Evolutionary conservation across 2,797 vertebrate species (phyloP), one percentile per base, ranked within the genome.

Genomic region (Cyclura pinguis): DNA sequence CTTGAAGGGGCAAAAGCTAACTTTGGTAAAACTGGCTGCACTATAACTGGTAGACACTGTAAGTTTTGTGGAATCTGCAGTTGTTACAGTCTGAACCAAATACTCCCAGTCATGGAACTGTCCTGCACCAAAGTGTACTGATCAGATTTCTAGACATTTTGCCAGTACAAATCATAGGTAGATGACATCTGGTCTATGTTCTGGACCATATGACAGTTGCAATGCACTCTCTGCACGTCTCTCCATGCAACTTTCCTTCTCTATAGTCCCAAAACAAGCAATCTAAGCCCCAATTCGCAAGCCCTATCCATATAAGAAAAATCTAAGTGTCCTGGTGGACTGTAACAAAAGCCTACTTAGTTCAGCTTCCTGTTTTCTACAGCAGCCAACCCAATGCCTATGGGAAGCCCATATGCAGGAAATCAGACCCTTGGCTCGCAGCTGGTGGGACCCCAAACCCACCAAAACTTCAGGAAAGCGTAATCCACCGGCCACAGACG

Each of bases 331-430:
- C 72, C 29, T 35, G 14, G 59, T 7, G 1, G 0, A 73, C 7
- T 24, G 35, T 64, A 88, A 73, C 87, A n/a, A 88, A 89, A 47
- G 55, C 55, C 55, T 76, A 59, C 38, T 38, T 13, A 9, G 57
- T 24, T 27, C 52, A 83, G 88, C 64, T 62, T 89, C 72, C 80
- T 76, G 55, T 89, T 89, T 84, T 72, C 72, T 32, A 22, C 27
- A 14, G 52, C 38, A 35, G 38, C 87, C 55, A 82, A 55, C 13
- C 59, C 38, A 52, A 82, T 38, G 64, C 64, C 67, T 35, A 57
- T 4, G 29, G n/a, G 64, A 88, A 88, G 59, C 16, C 29, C 80
- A 42, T 55, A 88, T n/a, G 57, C 69, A 57, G 78, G 64, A 81
- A 81, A 88, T 29, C 64, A 82, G 80, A 55, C 80, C 55, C 52